These are phyloP conservation scores for Lamprologus ornatipinnis DNA, from an alignment of 2,113 vertebrate genomes.

Conservation along the genomic window DNA sequence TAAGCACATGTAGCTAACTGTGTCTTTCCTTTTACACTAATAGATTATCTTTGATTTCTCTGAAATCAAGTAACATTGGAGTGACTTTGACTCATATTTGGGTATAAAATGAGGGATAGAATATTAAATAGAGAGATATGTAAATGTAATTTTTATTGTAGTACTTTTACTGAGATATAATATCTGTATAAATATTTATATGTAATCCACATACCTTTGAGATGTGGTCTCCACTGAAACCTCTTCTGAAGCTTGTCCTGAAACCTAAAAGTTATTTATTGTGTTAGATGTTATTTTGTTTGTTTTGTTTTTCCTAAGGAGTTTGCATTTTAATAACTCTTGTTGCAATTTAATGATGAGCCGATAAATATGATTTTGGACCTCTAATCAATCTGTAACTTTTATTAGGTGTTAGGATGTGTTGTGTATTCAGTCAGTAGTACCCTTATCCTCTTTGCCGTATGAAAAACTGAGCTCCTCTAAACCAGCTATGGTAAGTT, in stretches of 20 bases:
- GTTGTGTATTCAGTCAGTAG: background rate
- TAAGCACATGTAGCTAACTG: background rate
- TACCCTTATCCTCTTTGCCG: background rate
- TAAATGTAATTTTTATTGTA: background rate
- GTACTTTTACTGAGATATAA: background rate
- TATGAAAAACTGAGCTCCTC: constrained; percentile 71
- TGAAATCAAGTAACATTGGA: background rate
- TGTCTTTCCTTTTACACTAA: background rate
- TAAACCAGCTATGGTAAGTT: constrained; percentile 67
- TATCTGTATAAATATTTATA: background rate
- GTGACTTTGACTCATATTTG: background rate
- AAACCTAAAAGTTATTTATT: constrained; percentile 57
- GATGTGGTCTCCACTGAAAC: constrained; percentile 73
- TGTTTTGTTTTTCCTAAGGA: fast-evolving
- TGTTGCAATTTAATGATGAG: background rate
- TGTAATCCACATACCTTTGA: constrained; percentile 66
- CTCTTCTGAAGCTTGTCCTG: constrained; percentile 80
- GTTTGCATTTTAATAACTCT: background rate
- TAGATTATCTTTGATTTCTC: background rate
- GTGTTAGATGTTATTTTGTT: background rate
- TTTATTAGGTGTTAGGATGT: background rate
- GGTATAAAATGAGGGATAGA: background rate
- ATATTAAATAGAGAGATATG: background rate
- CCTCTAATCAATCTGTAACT: background rate
- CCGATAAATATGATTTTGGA: background rate